Evolutionary conservation across 2,888 invertebrate genomes (phyloP).

Genomic region (Caenorhabditis panamensis): DNA sequence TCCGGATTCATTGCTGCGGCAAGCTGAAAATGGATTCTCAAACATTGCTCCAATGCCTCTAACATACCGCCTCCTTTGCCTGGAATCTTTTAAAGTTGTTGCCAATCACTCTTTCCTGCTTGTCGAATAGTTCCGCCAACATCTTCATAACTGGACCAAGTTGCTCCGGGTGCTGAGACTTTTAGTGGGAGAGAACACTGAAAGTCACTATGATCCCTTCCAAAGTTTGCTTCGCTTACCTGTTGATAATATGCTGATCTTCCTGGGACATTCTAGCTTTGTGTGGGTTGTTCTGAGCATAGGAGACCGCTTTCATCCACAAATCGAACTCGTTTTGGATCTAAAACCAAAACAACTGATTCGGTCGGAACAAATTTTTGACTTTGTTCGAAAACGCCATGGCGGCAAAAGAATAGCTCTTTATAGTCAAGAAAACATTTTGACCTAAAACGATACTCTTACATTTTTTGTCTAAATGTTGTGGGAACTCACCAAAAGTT

Average conservation of each 20-base stretch:
- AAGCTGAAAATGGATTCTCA: conserved; percentile 94
- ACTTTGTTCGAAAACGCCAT: conserved; percentile 75
- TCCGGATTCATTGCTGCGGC: no score
- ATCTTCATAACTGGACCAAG: background rate
- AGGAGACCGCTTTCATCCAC: no score
- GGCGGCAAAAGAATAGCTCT: conserved; percentile 24
- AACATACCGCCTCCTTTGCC: background rate
- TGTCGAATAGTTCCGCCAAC: background rate
- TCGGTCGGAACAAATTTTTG: conserved; percentile 73
- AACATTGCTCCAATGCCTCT: conserved; percentile 82
- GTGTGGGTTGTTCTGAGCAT: no score
- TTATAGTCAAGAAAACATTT: no score
- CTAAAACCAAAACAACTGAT: conserved; percentile 15
- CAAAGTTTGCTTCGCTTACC: background rate
- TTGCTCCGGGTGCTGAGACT: background rate
- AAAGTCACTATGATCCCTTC: background rate
- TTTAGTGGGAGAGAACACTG: background rate
- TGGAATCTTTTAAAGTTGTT: background rate
- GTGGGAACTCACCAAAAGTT: no score
- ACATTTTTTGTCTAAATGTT: no score
- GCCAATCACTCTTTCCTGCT: conserved; percentile 2
- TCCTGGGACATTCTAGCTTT: background rate
- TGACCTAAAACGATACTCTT: no score
- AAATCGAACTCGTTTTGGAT: no score
- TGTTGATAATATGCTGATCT: background rate